These are phyloP conservation scores for Metopia argyrocephala DNA, from an alignment of 2,888 invertebrate species.

Conservation along the genomic window DNA sequence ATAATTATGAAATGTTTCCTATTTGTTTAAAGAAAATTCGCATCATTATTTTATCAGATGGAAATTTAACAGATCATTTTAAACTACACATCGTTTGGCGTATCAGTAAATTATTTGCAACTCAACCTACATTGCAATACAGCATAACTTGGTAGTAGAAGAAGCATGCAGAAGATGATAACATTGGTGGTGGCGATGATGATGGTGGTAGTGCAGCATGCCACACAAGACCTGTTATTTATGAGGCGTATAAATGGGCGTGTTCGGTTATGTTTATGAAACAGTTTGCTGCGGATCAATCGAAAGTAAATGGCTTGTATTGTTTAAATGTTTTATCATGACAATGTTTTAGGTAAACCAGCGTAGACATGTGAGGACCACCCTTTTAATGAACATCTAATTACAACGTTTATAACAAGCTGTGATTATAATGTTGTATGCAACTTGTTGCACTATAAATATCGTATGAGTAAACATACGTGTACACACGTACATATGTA, in stretches of 20 bases:
- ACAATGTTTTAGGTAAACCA: slow-evolving; percentile 66
- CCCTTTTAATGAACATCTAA: slow-evolving; percentile 79
- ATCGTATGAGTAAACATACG: slow-evolving; percentile 19
- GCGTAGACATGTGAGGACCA: slow-evolving; percentile 78
- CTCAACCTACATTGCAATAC: background rate
- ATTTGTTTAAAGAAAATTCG: slow-evolving; percentile 72
- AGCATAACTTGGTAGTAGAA: slow-evolving; percentile 20
- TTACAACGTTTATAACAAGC: slow-evolving; percentile 79
- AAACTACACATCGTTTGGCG: slow-evolving; percentile 2
- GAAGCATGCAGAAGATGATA: background rate
- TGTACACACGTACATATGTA: background rate
- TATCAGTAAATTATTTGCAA: background rate
- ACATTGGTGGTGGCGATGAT: too few species aligned
- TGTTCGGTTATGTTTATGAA: slow-evolving; percentile 45
- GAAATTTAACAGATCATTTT: slow-evolving; percentile 50
- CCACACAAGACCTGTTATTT: slow-evolving; percentile 70
- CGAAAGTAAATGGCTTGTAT: slow-evolving; percentile 68
- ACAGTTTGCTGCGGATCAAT: slow-evolving; percentile 70
- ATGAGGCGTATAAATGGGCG: slow-evolving; percentile 74
- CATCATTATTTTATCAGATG: slow-evolving; percentile 59
- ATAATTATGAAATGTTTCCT: slow-evolving; percentile 73
- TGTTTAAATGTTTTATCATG: slow-evolving; percentile 33
- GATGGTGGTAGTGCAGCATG: background rate
- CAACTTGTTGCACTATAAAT: slow-evolving; percentile 64
- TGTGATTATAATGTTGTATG: slow-evolving; percentile 72